Conservation (phyloP, 2,113 vertebrate species). For the Aviceda subcristata region DNA sequence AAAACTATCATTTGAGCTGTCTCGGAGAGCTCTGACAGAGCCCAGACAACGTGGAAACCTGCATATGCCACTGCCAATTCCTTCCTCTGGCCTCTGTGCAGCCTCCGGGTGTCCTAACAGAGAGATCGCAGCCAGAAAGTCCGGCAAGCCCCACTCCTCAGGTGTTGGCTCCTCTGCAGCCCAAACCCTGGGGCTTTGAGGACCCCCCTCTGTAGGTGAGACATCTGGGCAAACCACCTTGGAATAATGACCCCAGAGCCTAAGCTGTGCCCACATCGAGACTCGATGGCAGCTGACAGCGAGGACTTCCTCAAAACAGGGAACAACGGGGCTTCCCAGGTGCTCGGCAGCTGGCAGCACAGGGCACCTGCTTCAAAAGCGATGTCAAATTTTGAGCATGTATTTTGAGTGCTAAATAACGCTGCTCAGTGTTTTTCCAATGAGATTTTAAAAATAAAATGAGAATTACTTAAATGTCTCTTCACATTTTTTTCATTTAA, state of each 20-base stretch:
- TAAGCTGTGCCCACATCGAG: neutral
- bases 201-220: neutral
- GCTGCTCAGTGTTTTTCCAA: neutral
- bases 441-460: neutral
- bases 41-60: neutral
- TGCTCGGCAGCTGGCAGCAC: neutral
- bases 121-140: neutral
- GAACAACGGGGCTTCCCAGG: fast-evolving
- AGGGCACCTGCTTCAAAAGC: neutral
- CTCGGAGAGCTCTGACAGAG: neutral
- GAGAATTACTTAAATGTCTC: neutral
- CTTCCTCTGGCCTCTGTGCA: neutral
- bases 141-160: neutral
- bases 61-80: too few relatives aligned
- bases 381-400: neutral
- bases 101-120: fast-evolving
- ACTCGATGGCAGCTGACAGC: neutral
- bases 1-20: neutral
- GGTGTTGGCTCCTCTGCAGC: neutral
- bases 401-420: neutral
- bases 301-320: neutral
- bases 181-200: neutral
- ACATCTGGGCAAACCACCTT: neutral
- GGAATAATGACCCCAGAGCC: neutral
- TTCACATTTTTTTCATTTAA: neutral